Evolutionary conservation across 2,113 vertebrate genomes (phyloP).

Genomic region (Scomber japonicus): DNA sequence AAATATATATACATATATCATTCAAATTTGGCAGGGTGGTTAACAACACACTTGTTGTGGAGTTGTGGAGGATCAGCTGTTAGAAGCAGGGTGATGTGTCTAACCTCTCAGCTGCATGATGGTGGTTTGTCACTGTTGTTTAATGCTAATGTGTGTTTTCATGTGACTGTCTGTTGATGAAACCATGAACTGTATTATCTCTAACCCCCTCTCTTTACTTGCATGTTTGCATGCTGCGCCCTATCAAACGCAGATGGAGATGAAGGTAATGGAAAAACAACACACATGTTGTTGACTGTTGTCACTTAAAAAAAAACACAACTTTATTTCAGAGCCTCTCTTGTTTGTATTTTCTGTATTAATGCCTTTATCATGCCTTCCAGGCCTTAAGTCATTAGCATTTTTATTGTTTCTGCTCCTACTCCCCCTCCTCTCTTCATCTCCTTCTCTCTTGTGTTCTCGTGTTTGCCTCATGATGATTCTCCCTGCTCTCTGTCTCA

Average conservation of each 20-base stretch:
- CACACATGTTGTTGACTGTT: constrained; percentile 35
- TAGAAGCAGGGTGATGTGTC: background rate
- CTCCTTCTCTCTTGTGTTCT: constrained; percentile 21
- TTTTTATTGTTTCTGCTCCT: constrained; percentile 78
- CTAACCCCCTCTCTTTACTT: constrained; percentile 92
- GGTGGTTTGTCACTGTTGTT: constrained; percentile 14
- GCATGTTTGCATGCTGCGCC: constrained; percentile 97
- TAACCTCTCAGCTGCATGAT: constrained; percentile 4
- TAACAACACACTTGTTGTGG: too few species aligned
- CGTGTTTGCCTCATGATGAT: constrained; percentile 32
- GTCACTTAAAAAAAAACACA: background rate
- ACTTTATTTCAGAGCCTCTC: constrained; percentile 45
- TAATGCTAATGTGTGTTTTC: constrained; percentile 40
- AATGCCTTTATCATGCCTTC: constrained; percentile 67
- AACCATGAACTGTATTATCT: constrained; percentile 54
- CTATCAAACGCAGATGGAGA: constrained; percentile 93
- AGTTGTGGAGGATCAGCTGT: too few species aligned
- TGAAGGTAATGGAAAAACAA: constrained; percentile 91
- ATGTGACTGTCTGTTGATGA: constrained; percentile 47
- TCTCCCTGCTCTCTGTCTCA: background rate
- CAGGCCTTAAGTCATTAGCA: constrained; percentile 78
- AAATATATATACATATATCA: too few species aligned
- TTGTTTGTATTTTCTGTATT: constrained; percentile 57
- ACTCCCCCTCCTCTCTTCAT: constrained; percentile 9
- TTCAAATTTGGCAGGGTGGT: too few species aligned